Evolutionary conservation across 1,140 invertebrate genomes (phyloP).

Genomic region (Bombus superbus): DNA sequence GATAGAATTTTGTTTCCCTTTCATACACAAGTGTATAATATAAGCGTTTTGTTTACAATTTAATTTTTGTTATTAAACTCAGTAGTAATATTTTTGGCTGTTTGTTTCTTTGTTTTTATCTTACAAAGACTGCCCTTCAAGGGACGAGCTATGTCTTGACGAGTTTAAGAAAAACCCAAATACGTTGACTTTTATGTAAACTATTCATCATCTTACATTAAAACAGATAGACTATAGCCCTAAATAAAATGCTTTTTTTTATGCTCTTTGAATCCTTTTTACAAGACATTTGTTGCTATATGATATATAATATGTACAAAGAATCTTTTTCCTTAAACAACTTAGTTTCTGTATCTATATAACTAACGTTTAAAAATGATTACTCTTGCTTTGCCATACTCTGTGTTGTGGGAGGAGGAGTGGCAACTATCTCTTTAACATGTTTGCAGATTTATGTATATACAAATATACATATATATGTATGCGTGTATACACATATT

Average conservation of each 20-base stretch:
- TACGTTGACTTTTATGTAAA: conserved; percentile 47
- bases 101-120: conserved; percentile 57
- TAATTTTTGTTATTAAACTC: conserved; percentile 62
- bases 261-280: conserved; percentile 55
- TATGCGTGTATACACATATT: conserved; percentile 25
- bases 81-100: conserved; percentile 63
- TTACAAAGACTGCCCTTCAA: conserved; percentile 48
- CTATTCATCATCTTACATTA: conserved; percentile 39
- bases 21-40: conserved; percentile 73
- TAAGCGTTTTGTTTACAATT: conserved; percentile 74
- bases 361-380: conserved; percentile 68
- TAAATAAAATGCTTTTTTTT: conserved; percentile 61
- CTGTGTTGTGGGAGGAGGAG: conserved; percentile 56
- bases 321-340: conserved; percentile 57
- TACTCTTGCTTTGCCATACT: conserved; percentile 61
- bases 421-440: conserved; percentile 51
- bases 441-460: conserved; percentile 44
- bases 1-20: conserved; percentile 72
- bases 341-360: conserved; percentile 49
- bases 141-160: conserved; percentile 28
- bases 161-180: conserved; percentile 48
- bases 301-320: conserved; percentile 63
- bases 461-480: not conserved
- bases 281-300: conserved; percentile 61
- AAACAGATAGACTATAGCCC: conserved; percentile 49